Evolutionary conservation across 2,113 vertebrate genomes (phyloP).

Genomic region (Lepus americanus): DNA sequence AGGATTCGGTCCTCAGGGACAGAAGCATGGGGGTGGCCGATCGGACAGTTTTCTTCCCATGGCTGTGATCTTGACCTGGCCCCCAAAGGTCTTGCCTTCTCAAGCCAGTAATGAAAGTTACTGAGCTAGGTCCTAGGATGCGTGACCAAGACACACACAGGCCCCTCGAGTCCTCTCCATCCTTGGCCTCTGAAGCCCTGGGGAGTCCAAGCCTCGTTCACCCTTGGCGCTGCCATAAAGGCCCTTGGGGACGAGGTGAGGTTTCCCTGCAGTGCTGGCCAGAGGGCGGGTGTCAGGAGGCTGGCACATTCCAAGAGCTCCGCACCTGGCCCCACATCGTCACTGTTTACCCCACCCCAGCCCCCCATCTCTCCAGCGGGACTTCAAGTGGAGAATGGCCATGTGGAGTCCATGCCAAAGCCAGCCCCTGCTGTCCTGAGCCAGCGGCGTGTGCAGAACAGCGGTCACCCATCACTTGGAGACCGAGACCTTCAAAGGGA

Average conservation of each 20-base stretch:
- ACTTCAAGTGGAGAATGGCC: background rate
- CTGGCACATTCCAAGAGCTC: rapidly evolving
- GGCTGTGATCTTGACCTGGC: background rate
- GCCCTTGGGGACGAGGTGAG: background rate
- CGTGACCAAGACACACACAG: background rate
- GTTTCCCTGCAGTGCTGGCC: background rate
- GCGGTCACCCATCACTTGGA: background rate
- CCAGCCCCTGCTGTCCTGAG: background rate
- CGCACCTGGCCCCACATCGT: background rate
- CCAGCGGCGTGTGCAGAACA: background rate
- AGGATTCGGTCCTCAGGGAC: background rate
- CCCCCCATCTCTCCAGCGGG: background rate
- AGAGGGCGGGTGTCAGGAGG: background rate
- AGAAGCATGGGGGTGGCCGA: rapidly evolving
- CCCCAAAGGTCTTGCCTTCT: background rate
- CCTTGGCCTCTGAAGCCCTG: background rate
- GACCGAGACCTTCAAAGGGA: background rate
- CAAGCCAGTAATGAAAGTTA: background rate
- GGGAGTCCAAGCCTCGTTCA: background rate
- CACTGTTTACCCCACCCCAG: background rate
- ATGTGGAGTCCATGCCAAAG: background rate
- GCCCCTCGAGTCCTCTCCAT: background rate
- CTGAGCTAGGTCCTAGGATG: background rate
- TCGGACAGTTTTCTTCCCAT: background rate
- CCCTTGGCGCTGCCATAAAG: background rate